Conservation (phyloP, 2,113 vertebrate species). For the Eidolon helvum region DNA sequence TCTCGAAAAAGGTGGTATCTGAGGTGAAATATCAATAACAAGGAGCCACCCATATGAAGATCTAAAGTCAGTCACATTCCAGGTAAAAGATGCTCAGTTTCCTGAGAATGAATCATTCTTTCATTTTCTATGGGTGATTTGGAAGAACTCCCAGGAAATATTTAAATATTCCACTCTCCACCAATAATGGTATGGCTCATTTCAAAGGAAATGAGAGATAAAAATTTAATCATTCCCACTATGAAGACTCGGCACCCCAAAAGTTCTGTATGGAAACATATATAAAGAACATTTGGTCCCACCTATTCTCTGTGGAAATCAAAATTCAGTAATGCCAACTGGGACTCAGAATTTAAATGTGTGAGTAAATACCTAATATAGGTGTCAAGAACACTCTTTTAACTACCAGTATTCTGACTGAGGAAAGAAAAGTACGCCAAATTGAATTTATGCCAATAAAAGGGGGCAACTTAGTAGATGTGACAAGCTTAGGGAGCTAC, state of each 20-base stretch:
- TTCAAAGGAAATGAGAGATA: slow-evolving; percentile 43
- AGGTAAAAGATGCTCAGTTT: slow-evolving; percentile 32
- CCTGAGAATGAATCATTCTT: slow-evolving; percentile 38
- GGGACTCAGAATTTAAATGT: slow-evolving; percentile 30
- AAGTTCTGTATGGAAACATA: background rate
- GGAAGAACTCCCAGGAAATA: slow-evolving; percentile 48
- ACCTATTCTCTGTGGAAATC: slow-evolving; percentile 34
- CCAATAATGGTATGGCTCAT: slow-evolving; percentile 35
- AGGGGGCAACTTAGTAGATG: background rate
- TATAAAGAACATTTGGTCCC: slow-evolving; percentile 41
- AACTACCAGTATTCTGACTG: slow-evolving; percentile 41
- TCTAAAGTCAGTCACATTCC: background rate
- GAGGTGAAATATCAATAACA: background rate
- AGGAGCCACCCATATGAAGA: background rate
- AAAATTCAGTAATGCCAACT: slow-evolving; percentile 55
- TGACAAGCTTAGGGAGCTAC: background rate
- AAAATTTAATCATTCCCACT: slow-evolving; percentile 44
- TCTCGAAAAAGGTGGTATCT: background rate
- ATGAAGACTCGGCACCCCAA: background rate
- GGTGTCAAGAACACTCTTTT: slow-evolving; percentile 40
- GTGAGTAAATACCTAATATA: slow-evolving; percentile 29
- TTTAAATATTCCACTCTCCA: slow-evolving; percentile 39
- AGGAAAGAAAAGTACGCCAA: background rate
- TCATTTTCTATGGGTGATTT: slow-evolving; percentile 30
- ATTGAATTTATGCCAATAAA: background rate